Base-by-base conservation (phyloP, 1,140 invertebrate genomes). In the Brachystomella parvula region DNA sequence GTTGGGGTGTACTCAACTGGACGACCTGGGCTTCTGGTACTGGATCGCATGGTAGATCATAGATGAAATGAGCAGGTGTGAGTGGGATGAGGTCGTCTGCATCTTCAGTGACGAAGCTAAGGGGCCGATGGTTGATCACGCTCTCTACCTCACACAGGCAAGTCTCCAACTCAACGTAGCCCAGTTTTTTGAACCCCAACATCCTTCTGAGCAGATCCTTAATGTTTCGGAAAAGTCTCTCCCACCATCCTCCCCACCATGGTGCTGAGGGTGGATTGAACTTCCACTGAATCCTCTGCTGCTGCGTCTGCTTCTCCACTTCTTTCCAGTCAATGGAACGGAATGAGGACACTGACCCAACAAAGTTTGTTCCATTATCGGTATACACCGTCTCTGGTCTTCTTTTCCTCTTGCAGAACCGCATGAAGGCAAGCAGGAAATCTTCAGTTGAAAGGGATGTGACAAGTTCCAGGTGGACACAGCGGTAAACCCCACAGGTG, bases 251-350 rank as follows among this genome's bases (percentile, higher is more conserved):
- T n/a, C n/a, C n/a, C n/a, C n/a, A n/a, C n/a, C n/a, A n/a, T n/a
- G n/a, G n/a, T n/a, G 77, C 74, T 49, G 68, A 69, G n/a, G 74
- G 74, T 21, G 76, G 75, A 64, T 74, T 77, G 67, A 77, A 78
- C 35, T 64, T 68, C 78, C 78, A 80, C 28, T 69, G 31, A 33
- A 77, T 75, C 56, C 66, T 33, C 31, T 70, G 19, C 2, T 47
- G 47, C 12, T 61, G 19, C 24, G 28, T 65, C 9, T 72, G 57
- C 39, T 69, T 66, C 9, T 57, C 61, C 33, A 66, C 47, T 35
- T 31, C 39, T n/a, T 61, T 21, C 70, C 70, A 73, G 19, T 75
- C 32, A 29, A 74, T 28, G 29, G 35, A 65, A 2, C 64, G 44
- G 26, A 74, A 67, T 2, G 65, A 26, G 35, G 74, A 73, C 28